These are phyloP conservation scores for Catocala fraxini DNA, from an alignment of 2,888 invertebrate species.

Conservation along the genomic window DNA sequence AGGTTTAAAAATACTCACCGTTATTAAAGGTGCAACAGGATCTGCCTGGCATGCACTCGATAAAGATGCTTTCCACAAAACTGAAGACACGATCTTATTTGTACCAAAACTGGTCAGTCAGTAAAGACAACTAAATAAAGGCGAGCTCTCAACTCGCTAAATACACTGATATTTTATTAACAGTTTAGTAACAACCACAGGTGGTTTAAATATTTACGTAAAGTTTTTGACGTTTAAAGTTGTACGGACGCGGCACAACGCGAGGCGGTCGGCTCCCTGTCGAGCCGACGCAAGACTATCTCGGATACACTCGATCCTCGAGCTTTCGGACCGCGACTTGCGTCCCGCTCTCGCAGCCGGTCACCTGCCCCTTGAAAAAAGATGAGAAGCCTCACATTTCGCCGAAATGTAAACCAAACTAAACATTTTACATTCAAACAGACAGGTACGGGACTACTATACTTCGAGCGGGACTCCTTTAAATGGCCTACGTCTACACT, in stretches of 20 bases:
- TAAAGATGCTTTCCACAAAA: slow-evolving; percentile 80
- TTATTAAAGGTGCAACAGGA: slow-evolving; percentile 83
- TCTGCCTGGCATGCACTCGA: slow-evolving; percentile 73
- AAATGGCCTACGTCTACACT: slow-evolving; percentile 13
- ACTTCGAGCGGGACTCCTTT: slow-evolving; percentile 32
- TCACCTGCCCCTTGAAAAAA: slow-evolving; percentile 81
- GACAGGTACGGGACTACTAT: slow-evolving; percentile 69
- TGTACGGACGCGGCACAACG: slow-evolving; percentile 47
- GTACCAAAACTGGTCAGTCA: slow-evolving; percentile 56
- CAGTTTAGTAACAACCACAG: slow-evolving; percentile 50
- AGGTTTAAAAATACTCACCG: slow-evolving; percentile 75
- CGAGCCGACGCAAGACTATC: slow-evolving; percentile 80
- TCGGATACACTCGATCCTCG: slow-evolving; percentile 51
- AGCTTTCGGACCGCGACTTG: slow-evolving; percentile 69
- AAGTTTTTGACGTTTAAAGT: slow-evolving; percentile 77
- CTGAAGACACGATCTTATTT: slow-evolving; percentile 67
- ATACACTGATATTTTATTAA: slow-evolving; percentile 53
- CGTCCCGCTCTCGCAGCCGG: slow-evolving; percentile 78
- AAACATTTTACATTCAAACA: slow-evolving; percentile 67
- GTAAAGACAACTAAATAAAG: slow-evolving; percentile 53
- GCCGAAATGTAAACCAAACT: slow-evolving; percentile 79
- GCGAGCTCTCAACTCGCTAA: slow-evolving; percentile 39
- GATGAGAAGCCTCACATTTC: slow-evolving; percentile 78
- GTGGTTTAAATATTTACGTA: slow-evolving; percentile 71
- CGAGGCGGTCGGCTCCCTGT: slow-evolving; percentile 68